Evolutionary conservation across 2,797 vertebrate genomes (phyloP), one percentile per base, ranked within the genome.

Genomic region (Paedocypris micromegethes): DNA sequence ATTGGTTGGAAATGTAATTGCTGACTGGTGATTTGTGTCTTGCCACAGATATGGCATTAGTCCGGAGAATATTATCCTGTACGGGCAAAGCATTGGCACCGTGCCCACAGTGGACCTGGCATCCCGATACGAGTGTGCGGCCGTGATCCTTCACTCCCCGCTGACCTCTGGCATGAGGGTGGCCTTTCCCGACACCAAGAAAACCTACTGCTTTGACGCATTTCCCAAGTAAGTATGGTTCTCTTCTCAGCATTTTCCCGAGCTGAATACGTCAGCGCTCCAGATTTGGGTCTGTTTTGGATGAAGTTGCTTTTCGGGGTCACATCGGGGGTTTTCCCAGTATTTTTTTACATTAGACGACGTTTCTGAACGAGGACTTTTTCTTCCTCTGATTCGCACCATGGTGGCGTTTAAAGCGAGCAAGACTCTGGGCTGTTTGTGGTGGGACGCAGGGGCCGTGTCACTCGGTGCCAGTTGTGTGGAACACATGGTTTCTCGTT

Each of bases 131-230:
- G 95, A 98, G 83, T 98, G 95, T 0, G 95, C 94, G 0, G 95
- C 95, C 0, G 94, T 97, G 2, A 90, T 98, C 55, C 90, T 98
- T 61, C 95, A 98, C 77, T 98, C 95, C 0, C 94, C 95, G 0
- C 89, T 98, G 64, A 96, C 94, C 45, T 98, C 95, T 0, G 95
- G 94, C 83, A 96, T 98, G 94, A 88, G 95, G 47, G 95, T 98
- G 2, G 94, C 94, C 77, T 98, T 98, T 82, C 95, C 95, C 0
- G 94, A 98, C 70, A 97, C 94, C 66, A 96, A 93, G 91, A 97
- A 96, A 86, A 97, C 95, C 4, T 97, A 97, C 78, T 97, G 94
- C 87, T 98, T 98, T 0, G 95, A 96, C 37, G 94, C 94, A 9
- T 98, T 98, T 80, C 94, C 94, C 79, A 98, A 96, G 95, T 97